Percentiles rank a stretch among this genome's conserved stretches.
These are phyloP conservation scores for Dipodomys spectabilis DNA, from an alignment of 2,113 vertebrate species.

Conservation along the genomic window DNA sequence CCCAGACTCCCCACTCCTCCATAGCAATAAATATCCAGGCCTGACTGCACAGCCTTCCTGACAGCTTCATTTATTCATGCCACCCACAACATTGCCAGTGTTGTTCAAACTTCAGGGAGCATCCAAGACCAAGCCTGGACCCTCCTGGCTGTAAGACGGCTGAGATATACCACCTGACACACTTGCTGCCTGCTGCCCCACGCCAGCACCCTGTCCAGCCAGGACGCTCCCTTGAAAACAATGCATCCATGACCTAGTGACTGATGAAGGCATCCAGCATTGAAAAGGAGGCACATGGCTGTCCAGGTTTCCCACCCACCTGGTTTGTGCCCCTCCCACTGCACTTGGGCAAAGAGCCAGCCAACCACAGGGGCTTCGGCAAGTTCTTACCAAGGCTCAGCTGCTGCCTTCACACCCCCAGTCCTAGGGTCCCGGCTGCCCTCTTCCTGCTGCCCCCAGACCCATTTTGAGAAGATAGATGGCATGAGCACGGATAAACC, in stretches of 20 bases:
- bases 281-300: slow-evolving; percentile 29
- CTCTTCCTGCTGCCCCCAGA: background rate
- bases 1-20: background rate
- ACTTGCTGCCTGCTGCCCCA: too few species aligned
- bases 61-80: background rate
- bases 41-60: background rate
- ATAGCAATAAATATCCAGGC: slow-evolving; percentile 31
- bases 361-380: background rate
- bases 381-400: background rate
- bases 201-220: background rate
- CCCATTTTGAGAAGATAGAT: background rate
- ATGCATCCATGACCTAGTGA: slow-evolving; percentile 60
- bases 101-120: background rate
- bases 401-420: too few species aligned
- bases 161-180: background rate
- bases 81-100: background rate
- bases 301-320: slow-evolving; percentile 44
- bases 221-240: background rate
- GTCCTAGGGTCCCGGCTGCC: background rate
- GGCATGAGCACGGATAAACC: background rate
- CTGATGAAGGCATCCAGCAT: background rate
- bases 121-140: background rate
- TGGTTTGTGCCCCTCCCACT: background rate
- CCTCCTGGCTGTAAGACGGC: background rate
- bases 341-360: slow-evolving; percentile 52